Evolutionary conservation across 2,113 vertebrate genomes (phyloP).

Genomic region (Thinocorus orbignyianus): DNA sequence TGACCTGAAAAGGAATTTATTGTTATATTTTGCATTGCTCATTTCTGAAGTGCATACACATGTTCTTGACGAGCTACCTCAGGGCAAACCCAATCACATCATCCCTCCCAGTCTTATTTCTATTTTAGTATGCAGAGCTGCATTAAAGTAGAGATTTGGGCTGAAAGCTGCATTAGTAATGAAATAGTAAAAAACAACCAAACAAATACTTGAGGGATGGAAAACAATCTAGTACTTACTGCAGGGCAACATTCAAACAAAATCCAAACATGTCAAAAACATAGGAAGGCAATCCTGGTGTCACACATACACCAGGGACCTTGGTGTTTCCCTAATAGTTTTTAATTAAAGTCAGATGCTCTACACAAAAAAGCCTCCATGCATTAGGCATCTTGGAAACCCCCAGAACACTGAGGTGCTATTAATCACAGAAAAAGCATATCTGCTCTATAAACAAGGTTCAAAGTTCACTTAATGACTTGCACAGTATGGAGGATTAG

Average conservation of each 20-base stretch:
- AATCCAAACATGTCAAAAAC: neutral
- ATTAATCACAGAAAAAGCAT: neutral
- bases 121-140: slow-evolving; percentile 15
- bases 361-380: neutral
- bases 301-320: neutral
- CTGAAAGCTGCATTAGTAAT: slow-evolving; percentile 15
- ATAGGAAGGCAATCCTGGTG: neutral
- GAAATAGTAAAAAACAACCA: neutral
- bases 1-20: neutral
- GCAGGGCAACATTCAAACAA: neutral
- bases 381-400: neutral
- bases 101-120: neutral
- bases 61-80: neutral
- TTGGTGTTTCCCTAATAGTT: neutral
- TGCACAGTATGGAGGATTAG: neutral
- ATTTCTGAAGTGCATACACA: neutral
- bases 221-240: neutral
- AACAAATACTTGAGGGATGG: neutral
- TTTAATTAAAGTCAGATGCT: neutral
- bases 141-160: slow-evolving; percentile 37
- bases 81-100: neutral
- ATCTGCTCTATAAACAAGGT: neutral
- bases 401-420: neutral
- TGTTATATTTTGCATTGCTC: neutral
- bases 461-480: neutral